Evolutionary conservation across 2,888 invertebrate species (phyloP), one percentile per base, ranked within the genome.

Genomic region (Lithodes maja): DNA sequence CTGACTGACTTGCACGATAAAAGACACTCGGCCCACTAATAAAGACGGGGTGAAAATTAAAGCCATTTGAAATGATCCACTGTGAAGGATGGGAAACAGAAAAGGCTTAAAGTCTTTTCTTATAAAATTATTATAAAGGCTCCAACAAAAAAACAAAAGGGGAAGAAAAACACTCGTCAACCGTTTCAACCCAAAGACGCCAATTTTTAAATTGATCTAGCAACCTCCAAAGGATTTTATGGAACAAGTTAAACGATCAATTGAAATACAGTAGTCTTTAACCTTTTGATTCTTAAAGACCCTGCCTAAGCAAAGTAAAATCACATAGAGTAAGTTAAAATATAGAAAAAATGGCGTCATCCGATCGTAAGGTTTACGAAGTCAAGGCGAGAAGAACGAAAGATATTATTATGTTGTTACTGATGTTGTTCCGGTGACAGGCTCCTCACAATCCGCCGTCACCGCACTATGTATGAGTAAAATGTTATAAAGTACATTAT

Each of bases 21-120:
- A 33, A 33, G 33, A 33, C 33, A 33, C 33, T 33, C 33, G 33
- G 33, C 33, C 33, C 33, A 33, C 33, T 33, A 33, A 33, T 33
- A 33, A 33, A 33, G 33, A 33, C 74, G 74, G 79, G 84, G 71
- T 84, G 83, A 74, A 84, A 84, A 88, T 88, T 88, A 84, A 88
- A 88, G 88, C 88, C 88, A 84, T 88, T 84, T 84, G 61, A 49
- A 88, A 84, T 71, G 68, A 52, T 86, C 69, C 33, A 68, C 81
- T 74, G 78, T 12, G 68, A 15, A 61, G 68, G 81, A 81, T 71
- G 74, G 71, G 69, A 55, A 80, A 75, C 33, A 33, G 33, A 33
- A 79, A 80, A 79, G 79, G 79, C 78, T 88, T 86, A 81, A 80
- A 88, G 84, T 71, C 69, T 55, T 86, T 33, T 33, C 54, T 79